Percentiles rank a stretch among this genome's conserved stretches.
Evolutionary conservation across 2,797 vertebrate species (phyloP).

Genomic region (Hippocampus kuda): DNA sequence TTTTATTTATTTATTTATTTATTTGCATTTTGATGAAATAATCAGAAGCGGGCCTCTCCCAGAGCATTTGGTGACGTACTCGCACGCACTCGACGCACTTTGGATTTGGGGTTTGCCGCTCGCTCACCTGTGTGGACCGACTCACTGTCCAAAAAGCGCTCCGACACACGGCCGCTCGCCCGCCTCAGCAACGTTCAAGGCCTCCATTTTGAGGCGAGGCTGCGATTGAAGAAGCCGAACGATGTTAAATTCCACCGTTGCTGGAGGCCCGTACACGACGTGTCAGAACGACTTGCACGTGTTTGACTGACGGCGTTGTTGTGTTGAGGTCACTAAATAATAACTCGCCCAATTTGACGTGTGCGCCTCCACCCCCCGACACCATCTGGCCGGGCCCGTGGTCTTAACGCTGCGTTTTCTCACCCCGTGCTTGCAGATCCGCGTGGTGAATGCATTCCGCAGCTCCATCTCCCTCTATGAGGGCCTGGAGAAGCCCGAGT

Average conservation of each 20-base stretch:
- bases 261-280: background rate
- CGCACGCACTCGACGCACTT: background rate
- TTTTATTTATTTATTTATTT: slow-evolving; percentile 26
- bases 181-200: background rate
- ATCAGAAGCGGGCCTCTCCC: slow-evolving; percentile 27
- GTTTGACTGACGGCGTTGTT: slow-evolving; percentile 19
- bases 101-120: background rate
- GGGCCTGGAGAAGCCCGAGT: slow-evolving; percentile 96
- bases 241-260: background rate
- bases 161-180: background rate
- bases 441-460: slow-evolving; percentile 99
- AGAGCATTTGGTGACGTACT: background rate
- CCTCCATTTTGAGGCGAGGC: background rate
- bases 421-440: slow-evolving; percentile 74
- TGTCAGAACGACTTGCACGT: slow-evolving; percentile 52
- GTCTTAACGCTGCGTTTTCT: slow-evolving; percentile 24
- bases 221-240: background rate
- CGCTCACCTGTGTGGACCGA: background rate
- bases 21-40: slow-evolving; percentile 33
- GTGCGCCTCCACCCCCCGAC: slow-evolving; percentile 17
- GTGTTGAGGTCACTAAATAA: slow-evolving; percentile 46
- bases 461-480: slow-evolving; percentile 98
- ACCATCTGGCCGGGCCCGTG: slow-evolving; percentile 25
- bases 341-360: slow-evolving; percentile 63
- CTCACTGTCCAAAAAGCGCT: background rate